phyloP scores from a whole-genome alignment of 1,140 invertebrate species.

The Halictus rubicundus region DNA sequence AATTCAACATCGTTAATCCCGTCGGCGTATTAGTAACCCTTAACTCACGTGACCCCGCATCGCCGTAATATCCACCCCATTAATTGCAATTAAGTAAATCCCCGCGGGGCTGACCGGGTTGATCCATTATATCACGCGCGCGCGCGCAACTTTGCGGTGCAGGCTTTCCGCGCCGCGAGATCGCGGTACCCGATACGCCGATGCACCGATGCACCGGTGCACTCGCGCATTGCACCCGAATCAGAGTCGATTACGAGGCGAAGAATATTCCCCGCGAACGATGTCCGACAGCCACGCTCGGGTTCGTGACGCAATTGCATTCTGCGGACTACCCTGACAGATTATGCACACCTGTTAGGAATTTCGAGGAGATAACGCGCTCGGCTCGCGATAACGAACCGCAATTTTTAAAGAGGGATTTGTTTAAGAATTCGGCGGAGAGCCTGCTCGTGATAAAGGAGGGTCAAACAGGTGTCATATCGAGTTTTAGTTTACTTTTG shows the following conservation, averaged over 20 bases:
- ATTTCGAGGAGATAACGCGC: not conserved
- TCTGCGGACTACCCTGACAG: no score
- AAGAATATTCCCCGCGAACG: not conserved
- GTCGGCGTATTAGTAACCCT: conserved; percentile 78
- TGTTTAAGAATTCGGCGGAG: not conserved
- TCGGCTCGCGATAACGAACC: not conserved
- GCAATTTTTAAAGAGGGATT: not conserved
- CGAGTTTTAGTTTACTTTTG: no score
- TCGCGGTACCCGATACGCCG: not conserved
- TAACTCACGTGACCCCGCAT: conserved; percentile 72
- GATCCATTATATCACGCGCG: conserved; percentile 70
- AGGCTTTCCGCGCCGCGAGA: conserved; percentile 22
- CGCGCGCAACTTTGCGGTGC: conserved; percentile 45
- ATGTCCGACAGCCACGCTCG: not conserved
- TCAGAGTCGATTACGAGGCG: conserved; percentile 7
- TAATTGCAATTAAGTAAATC: conserved; percentile 81
- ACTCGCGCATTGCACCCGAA: no score
- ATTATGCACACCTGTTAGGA: not conserved
- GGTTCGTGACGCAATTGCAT: not conserved
- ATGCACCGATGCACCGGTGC: no score
- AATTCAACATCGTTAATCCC: conserved; percentile 79
- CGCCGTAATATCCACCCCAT: conserved; percentile 77
- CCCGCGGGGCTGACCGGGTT: conserved; percentile 59
- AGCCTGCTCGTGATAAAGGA: no score
- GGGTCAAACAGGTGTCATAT: no score